Evolutionary conservation across 2,797 vertebrate genomes (phyloP), one percentile per base, ranked within the genome.

Genomic region (Takifugu rubripes): DNA sequence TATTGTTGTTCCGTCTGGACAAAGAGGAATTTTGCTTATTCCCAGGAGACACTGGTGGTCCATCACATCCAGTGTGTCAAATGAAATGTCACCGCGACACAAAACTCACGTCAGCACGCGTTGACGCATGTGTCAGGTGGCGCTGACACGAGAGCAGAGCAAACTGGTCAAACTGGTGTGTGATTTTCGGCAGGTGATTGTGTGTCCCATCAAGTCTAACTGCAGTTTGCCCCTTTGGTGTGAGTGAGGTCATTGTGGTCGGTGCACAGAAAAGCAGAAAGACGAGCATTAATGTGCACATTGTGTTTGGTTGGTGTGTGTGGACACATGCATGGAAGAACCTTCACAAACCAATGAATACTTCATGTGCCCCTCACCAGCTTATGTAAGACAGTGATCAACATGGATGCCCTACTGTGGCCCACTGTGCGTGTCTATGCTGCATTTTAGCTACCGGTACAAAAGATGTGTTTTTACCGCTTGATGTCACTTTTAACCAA

Each of bases 91-190:
- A 33, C 31, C 9, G 31, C 10, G 31, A 29, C 27, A 29, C 8
- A 7, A 29, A 29, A 29, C 5, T 29, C 5, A 7, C 8, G 27
- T 29, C 27, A 29, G 27, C 27, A 5, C 27, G 27, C 45, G 52
- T 25, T 50, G 52, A 61, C 54, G 64, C 29, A 6, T 58, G 51
- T 52, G 31, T 12, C 5, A 54, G 49, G 44, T 51, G 52, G 33
- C 52, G 56, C 52, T 46, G 11, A 42, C 15, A 42, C 40, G 29
- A 6, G 29, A 31, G 6, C 29, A 31, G 29, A n/a, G 42, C 42
- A 44, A n/a, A n/a, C 15, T 44, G 42, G 42, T 10, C 14, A 1
- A n/a, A 4, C 42, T n/a, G 15, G 42, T 44, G 42, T 44, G 42
- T 44, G 42, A 6, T 1, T 29, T 7, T 29, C 27, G 4, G 27